Evolutionary conservation across 2,888 invertebrate genomes (phyloP).

Genomic region (Biston betularia): DNA sequence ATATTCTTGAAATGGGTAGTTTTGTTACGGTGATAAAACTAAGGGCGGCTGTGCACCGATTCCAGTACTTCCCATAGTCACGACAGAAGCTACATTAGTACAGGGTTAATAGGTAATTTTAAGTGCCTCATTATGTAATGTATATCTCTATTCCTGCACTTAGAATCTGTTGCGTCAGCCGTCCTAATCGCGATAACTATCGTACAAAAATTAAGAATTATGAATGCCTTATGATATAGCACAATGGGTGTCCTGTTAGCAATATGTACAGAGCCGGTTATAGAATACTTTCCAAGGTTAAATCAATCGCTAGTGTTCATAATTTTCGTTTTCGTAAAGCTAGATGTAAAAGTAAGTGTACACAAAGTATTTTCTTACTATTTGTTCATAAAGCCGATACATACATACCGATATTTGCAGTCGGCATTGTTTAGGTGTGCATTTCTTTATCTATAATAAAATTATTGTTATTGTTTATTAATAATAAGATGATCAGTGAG

Average conservation of each 20-base stretch:
- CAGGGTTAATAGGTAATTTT: conserved; percentile 1
- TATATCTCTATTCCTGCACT: not conserved
- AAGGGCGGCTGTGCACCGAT: conserved; percentile 5
- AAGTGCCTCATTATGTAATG: not conserved
- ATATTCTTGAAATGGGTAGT: not conserved
- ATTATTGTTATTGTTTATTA: conserved; percentile 21
- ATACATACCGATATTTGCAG: conserved; percentile 1
- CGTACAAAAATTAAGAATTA: not conserved
- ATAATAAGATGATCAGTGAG: conserved; percentile 32
- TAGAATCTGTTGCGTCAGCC: conserved; percentile 4
- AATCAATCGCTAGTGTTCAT: not conserved
- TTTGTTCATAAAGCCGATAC: not conserved
- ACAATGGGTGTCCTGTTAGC: not conserved
- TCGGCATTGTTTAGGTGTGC: not conserved
- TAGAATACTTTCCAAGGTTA: not conserved
- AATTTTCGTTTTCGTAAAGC: not conserved
- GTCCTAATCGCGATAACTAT: not conserved
- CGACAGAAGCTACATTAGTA: not conserved
- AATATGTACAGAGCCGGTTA: conserved; percentile 11
- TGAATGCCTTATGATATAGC: not conserved
- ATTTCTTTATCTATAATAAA: conserved; percentile 7
- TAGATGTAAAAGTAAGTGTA: not conserved
- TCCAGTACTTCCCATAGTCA: not conserved
- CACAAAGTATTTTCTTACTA: not conserved
- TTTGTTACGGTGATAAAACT: conserved; percentile 3